Evolutionary conservation across 2,888 invertebrate genomes (phyloP).

Genomic region (Sinohyriopsis cumingii): DNA sequence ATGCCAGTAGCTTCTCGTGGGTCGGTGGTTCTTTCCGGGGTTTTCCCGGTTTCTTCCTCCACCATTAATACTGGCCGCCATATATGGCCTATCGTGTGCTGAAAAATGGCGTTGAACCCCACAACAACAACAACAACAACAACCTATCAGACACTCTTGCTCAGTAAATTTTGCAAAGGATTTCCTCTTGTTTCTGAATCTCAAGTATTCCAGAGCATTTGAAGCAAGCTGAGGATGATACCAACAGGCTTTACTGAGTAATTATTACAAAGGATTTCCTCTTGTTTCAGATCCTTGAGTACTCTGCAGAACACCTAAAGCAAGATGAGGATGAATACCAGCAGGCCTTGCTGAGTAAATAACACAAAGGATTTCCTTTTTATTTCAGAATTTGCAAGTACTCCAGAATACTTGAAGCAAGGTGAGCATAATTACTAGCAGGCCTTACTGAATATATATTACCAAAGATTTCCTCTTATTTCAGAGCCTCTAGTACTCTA

Average conservation of each 20-base stretch:
- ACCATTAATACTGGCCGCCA: no score
- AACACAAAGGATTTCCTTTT: no score
- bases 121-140: no score
- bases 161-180: no score
- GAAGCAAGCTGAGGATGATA: slow-evolving; percentile 75
- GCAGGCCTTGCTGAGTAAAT: slow-evolving; percentile 70
- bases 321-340: slow-evolving; percentile 75
- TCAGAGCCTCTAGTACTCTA: slow-evolving; percentile 76
- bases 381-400: no score
- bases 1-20: no score
- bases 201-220: slow-evolving; percentile 76
- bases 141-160: no score
- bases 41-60: no score
- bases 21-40: no score
- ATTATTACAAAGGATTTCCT: no score
- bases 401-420: slow-evolving; percentile 59
- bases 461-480: slow-evolving; percentile 14
- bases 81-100: no score
- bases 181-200: slow-evolving; percentile 70
- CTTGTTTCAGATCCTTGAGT: slow-evolving; percentile 74
- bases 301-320: slow-evolving; percentile 74
- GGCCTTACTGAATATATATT: slow-evolving; percentile 65
- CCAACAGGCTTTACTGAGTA: slow-evolving; percentile 63
- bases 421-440: slow-evolving; percentile 75
- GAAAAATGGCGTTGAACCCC: no score